Evolutionary conservation across 2,113 vertebrate genomes (phyloP).

Genomic region (Solea senegalensis): DNA sequence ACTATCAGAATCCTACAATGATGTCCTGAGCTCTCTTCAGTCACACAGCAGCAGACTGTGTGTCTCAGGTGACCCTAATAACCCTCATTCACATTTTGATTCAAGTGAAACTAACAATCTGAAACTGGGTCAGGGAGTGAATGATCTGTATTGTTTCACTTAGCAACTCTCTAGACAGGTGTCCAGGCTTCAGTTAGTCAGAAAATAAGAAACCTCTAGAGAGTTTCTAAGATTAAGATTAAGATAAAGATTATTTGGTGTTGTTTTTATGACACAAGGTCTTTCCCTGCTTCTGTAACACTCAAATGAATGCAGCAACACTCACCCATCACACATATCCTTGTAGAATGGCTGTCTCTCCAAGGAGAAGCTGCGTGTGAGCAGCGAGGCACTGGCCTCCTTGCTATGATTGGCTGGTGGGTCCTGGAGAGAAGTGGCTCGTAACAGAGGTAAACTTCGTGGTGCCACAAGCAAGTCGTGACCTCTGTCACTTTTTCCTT

Average conservation of each 20-base stretch:
- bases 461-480: constrained; percentile 58
- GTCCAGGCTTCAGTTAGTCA: too few species aligned
- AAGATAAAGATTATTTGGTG: neutral
- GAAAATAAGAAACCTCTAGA: neutral
- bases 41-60: too few species aligned
- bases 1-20: too few species aligned
- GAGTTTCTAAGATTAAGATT: neutral
- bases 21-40: too few species aligned
- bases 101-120: too few species aligned
- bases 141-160: too few species aligned
- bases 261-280: neutral
- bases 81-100: too few species aligned
- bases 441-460: constrained; percentile 76
- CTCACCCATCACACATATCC: constrained; percentile 73
- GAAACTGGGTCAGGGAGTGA: too few species aligned
- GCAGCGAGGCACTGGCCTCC: constrained; percentile 51
- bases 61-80: too few species aligned
- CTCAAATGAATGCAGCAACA: neutral
- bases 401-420: constrained; percentile 59
- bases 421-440: constrained; percentile 84
- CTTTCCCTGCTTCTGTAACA: neutral
- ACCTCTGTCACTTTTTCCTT: constrained; percentile 39
- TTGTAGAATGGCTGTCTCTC: constrained; percentile 69
- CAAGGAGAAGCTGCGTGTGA: constrained; percentile 78
- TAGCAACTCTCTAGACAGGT: too few species aligned